Evolutionary conservation across 2,888 invertebrate genomes (phyloP), one percentile per base, ranked within the genome.

Genomic region (Drosophila suboccidentalis): DNA sequence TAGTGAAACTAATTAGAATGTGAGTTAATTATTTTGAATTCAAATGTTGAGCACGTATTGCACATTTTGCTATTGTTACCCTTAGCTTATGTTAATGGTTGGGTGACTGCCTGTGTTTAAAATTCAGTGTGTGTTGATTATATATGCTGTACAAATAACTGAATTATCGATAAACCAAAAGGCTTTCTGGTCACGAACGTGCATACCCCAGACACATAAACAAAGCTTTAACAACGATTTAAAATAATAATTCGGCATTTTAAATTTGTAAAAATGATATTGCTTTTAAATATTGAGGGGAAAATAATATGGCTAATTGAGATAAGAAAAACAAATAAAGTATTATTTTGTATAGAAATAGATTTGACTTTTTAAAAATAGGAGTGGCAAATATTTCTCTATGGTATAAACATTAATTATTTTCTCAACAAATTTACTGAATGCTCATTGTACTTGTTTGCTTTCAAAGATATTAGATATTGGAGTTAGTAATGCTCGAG

Each of bases 1-100:
- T 81, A 89, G 80, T 82, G 61, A 71, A 74, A 72, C 80, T 86
- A 89, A 86, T 86, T 88, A 87, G 88, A 80, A 89, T 82, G 72
- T 57, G 64, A 89, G 86, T 87, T 89, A 80, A 86, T 86, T 89
- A 89, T 89, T 87, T 86, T 57, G 36, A 68, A 77, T 84, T 81
- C 61, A 68, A 67, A 75, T 69, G 71, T 71, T 54, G 46, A 46
- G 68, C 72, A 74, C 69, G 73, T 68, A 5, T 38, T 54, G 71
- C 38, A 34, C 67, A 75, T 78, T 80, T 61, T 70, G 78, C 66
- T 71, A 65, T 80, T 71, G 68, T 75, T 70, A 54, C 66, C 44
- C n/a, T 19, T 78, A 71, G 54, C 10, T 17, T 29, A 38, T 57
- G 51, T 38, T 13, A 39, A 43, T 44, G 58, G 53, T 29, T 49